A percentile compares a stretch with the other conserved stretches of the same genome.
These are phyloP conservation scores for Cynopterus sphinx DNA, from an alignment of 2,797 vertebrate genomes.

Conservation along the genomic window DNA sequence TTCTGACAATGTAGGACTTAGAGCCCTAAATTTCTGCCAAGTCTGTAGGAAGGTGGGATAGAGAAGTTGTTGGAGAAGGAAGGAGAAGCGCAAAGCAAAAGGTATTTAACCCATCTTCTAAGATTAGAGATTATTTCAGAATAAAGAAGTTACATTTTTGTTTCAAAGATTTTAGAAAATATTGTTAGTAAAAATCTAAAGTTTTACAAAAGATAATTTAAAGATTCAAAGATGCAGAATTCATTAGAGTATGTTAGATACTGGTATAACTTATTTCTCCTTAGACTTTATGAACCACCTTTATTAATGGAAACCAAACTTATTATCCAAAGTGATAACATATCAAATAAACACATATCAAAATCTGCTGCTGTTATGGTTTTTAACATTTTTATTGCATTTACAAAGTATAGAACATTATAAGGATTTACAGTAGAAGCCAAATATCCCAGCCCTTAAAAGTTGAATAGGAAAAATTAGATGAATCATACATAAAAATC, in stretches of 20 bases:
- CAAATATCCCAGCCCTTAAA: conserved; percentile 76
- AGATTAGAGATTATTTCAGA: conserved; percentile 24
- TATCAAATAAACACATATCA: conserved; percentile 62
- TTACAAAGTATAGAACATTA: conserved; percentile 72
- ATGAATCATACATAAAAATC: conserved; percentile 55
- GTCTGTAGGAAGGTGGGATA: background rate
- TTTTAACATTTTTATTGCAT: conserved; percentile 77
- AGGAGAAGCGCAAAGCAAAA: background rate
- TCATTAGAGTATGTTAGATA: conserved; percentile 17
- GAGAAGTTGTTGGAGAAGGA: background rate
- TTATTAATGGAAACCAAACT: conserved; percentile 62
- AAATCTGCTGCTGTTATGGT: conserved; percentile 55
- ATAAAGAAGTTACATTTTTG: background rate
- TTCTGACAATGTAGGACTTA: background rate
- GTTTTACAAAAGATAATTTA: background rate
- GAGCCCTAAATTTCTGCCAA: background rate
- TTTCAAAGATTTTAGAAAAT: conserved; percentile 25
- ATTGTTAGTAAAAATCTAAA: background rate
- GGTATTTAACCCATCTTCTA: background rate
- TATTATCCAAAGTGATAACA: conserved; percentile 38
- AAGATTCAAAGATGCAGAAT: conserved; percentile 38
- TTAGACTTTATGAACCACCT: conserved; percentile 47
- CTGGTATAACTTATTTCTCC: conserved; percentile 41
- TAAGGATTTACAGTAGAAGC: conserved; percentile 76
- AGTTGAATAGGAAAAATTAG: conserved; percentile 56